These are phyloP conservation scores for Aurelia sp. DNA, from an alignment of 30 jellyfish, hydroid and myxozoan species.

Conservation along the genomic window DNA sequence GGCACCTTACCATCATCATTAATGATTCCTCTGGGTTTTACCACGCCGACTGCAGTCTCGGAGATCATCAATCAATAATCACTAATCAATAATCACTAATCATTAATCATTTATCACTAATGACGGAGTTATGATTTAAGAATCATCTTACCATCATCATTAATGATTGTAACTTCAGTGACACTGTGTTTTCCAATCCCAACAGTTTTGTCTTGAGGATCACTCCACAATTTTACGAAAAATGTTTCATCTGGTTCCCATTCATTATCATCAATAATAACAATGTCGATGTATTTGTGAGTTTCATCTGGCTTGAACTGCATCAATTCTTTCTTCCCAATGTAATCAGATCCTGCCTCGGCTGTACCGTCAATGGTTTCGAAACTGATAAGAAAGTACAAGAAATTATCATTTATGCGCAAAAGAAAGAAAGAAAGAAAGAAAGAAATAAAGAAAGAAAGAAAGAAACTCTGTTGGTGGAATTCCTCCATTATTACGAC, in stretches of 20 bases:
- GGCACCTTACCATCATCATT: slow-evolving; percentile 85
- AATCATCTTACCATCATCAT: slow-evolving; percentile 87
- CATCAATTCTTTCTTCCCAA: slow-evolving; percentile 86
- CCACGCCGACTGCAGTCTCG: slow-evolving; percentile 17
- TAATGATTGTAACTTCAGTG: slow-evolving; percentile 92
- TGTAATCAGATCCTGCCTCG: slow-evolving; percentile 93
- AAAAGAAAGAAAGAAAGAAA: too few relatives aligned
- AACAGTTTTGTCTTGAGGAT: slow-evolving; percentile 68
- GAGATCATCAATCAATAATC: slow-evolving; percentile 7
- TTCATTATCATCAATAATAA: slow-evolving; percentile 89
- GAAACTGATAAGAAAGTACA: slow-evolving; percentile 44
- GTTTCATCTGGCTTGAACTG: slow-evolving; percentile 82
- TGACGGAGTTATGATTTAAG: too few relatives aligned
- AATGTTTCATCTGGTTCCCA: slow-evolving; percentile 99
- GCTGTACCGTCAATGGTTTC: slow-evolving; percentile 99
- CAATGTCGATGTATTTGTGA: slow-evolving; percentile 83
- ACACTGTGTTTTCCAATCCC: slow-evolving; percentile 93
- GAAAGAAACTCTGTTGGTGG: too few relatives aligned
- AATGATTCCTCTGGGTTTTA: slow-evolving; percentile 27
- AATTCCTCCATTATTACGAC: too few relatives aligned
- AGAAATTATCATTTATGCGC: neutral
- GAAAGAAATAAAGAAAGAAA: too few relatives aligned
- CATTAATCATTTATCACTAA: too few relatives aligned
- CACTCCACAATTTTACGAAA: slow-evolving; percentile 84
- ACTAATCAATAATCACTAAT: too few relatives aligned